Conservation (phyloP, 2,888 invertebrate genomes). For the Baccha elongata region DNA sequence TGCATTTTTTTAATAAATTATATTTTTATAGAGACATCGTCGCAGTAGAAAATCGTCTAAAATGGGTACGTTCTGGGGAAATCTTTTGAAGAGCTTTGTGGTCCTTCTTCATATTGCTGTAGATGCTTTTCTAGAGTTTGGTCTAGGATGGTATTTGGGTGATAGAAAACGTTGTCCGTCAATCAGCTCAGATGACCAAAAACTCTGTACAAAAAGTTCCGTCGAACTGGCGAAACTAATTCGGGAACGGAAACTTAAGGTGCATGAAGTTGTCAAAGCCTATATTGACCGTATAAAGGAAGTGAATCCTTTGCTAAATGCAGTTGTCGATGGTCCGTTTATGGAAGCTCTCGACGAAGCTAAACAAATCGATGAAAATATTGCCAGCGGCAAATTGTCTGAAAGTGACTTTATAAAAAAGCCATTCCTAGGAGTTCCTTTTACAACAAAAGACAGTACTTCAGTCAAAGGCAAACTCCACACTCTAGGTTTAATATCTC, state of each 20-base stretch:
- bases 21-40: constrained; percentile 37
- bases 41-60: constrained; percentile 39
- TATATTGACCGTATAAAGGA: constrained; percentile 90
- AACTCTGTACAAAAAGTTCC: constrained; percentile 85
- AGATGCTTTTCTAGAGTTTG: constrained; percentile 78
- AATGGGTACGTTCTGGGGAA: constrained; percentile 76
- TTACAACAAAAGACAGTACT: constrained; percentile 95
- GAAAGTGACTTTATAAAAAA: constrained; percentile 86
- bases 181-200: constrained; percentile 75
- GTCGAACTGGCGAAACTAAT: constrained; percentile 87
- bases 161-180: constrained; percentile 77
- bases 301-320: constrained; percentile 89
- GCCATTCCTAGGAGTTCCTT: constrained; percentile 95
- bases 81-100: constrained; percentile 76
- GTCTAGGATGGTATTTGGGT: constrained; percentile 79
- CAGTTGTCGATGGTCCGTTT: constrained; percentile 92
- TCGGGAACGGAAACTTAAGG: constrained; percentile 85
- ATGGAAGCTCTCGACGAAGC: constrained; percentile 91
- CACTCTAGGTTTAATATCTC: constrained; percentile 86
- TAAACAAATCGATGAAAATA: constrained; percentile 86
- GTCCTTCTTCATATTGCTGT: constrained; percentile 77
- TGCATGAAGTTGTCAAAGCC: constrained; percentile 87
- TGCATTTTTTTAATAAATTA: background rate
- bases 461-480: constrained; percentile 88
- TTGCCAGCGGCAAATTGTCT: constrained; percentile 84